A percentile compares a stretch with the other conserved stretches of the same genome.
These are phyloP conservation scores for Metaphire vulgaris DNA, from an alignment of 1,140 invertebrate species.

Conservation along the genomic window DNA sequence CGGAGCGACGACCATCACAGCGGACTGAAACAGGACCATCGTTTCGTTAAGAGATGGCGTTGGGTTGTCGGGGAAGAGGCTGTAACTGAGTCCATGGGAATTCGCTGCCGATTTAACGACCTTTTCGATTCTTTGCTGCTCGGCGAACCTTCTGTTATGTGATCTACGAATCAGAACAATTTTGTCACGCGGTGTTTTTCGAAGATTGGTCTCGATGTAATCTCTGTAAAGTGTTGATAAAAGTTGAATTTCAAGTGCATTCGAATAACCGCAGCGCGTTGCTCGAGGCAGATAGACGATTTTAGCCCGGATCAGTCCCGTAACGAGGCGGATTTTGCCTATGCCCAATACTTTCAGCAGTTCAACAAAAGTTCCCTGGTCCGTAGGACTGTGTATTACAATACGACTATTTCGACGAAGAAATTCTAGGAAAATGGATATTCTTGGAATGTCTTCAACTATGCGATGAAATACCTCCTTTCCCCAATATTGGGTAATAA, in stretches of 20 bases:
- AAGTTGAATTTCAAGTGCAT: conserved; percentile 7
- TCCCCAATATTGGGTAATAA: conserved; percentile 5
- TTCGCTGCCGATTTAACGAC: neutral
- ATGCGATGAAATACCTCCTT: conserved; percentile 6
- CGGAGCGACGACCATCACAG: conserved; percentile 22
- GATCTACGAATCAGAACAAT: conserved; percentile 14
- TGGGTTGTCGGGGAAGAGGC: conserved; percentile 15
- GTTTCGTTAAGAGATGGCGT: conserved; percentile 15
- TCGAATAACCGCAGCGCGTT: conserved; percentile 7
- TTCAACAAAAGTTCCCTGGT: neutral
- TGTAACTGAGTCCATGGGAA: neutral
- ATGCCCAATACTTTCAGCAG: conserved; percentile 15
- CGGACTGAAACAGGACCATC: conserved; percentile 14
- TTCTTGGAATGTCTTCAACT: conserved; percentile 17
- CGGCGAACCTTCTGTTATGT: neutral
- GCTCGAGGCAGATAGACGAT: conserved; percentile 7
- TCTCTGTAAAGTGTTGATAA: neutral
- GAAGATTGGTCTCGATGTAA: neutral
- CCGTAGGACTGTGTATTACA: neutral
- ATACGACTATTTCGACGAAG: conserved; percentile 4
- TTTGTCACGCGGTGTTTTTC: neutral
- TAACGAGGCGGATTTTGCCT: neutral
- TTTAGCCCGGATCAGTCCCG: conserved; percentile 1
- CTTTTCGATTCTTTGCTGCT: neutral
- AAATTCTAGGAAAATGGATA: conserved; percentile 10